Evolutionary conservation across 1,140 invertebrate genomes (phyloP).

Genomic region (Propsilocerus akamusi): DNA sequence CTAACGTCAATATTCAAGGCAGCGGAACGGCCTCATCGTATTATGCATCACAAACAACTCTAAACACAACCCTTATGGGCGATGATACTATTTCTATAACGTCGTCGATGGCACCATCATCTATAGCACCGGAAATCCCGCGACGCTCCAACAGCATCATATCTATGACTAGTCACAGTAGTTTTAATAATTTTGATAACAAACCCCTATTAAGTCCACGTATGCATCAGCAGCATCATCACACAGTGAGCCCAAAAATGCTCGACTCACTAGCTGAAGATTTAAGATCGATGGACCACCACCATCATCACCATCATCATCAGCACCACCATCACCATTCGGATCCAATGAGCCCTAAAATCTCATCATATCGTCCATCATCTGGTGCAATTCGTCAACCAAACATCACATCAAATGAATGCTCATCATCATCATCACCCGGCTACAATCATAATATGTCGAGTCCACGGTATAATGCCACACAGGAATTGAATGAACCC

Average conservation of each 20-base stretch:
- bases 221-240: not conserved
- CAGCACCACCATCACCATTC: conserved; percentile 9
- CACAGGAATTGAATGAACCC: not conserved
- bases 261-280: conserved; percentile 4
- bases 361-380: not conserved
- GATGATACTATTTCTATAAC: conserved; percentile 5
- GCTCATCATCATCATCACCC: not conserved
- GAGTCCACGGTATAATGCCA: not conserved
- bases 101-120: conserved; percentile 4
- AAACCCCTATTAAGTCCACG: conserved; percentile 5
- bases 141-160: conserved; percentile 8
- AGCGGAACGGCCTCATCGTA: conserved; percentile 13
- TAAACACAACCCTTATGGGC: conserved; percentile 9
- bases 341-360: not conserved
- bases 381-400: conserved; percentile 13
- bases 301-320: too few species aligned
- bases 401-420: conserved; percentile 9
- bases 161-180: conserved; percentile 4
- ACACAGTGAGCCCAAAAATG: conserved; percentile 1
- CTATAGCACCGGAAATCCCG: conserved; percentile 5
- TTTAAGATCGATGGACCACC: not conserved
- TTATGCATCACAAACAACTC: conserved; percentile 5
- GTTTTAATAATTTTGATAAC: not conserved
- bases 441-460: not conserved
- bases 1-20: conserved; percentile 18